These are phyloP conservation scores for Mormyrops boulengeri DNA, from an alignment of 2,797 vertebrate species.

Conservation along the genomic window DNA sequence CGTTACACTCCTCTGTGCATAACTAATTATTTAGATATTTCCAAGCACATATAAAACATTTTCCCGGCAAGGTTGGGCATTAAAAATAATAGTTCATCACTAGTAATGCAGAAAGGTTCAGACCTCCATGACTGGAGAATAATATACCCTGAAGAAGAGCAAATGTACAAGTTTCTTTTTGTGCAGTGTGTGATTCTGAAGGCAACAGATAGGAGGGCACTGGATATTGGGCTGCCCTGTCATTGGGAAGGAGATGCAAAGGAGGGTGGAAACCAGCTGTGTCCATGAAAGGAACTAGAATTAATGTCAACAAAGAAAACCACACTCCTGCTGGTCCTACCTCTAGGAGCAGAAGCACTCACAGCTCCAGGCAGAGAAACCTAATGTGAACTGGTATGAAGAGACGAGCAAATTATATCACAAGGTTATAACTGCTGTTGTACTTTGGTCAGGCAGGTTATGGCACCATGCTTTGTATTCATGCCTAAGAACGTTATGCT, in stretches of 20 bases:
- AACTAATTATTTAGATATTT: conserved; percentile 46
- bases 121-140: background rate
- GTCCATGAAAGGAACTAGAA: conserved; percentile 17
- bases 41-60: conserved; percentile 46
- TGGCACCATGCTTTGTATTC: background rate
- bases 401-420: background rate
- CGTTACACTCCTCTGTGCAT: conserved; percentile 39
- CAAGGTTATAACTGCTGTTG: background rate
- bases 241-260: conserved; percentile 35
- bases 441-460: background rate
- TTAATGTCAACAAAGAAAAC: conserved; percentile 17
- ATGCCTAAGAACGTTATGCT: background rate
- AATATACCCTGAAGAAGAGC: background rate
- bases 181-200: background rate
- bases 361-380: background rate
- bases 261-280: conserved; percentile 37
- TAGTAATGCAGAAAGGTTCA: conserved; percentile 40
- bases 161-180: background rate
- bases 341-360: background rate
- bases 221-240: conserved; percentile 36
- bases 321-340: conserved; percentile 9
- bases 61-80: conserved; percentile 56
- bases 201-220: background rate
- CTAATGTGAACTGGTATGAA: background rate
- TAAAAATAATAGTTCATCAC: conserved; percentile 56